These are phyloP conservation scores for Eupithecia dodoneata DNA, from an alignment of 2,888 invertebrate species.

Conservation along the genomic window DNA sequence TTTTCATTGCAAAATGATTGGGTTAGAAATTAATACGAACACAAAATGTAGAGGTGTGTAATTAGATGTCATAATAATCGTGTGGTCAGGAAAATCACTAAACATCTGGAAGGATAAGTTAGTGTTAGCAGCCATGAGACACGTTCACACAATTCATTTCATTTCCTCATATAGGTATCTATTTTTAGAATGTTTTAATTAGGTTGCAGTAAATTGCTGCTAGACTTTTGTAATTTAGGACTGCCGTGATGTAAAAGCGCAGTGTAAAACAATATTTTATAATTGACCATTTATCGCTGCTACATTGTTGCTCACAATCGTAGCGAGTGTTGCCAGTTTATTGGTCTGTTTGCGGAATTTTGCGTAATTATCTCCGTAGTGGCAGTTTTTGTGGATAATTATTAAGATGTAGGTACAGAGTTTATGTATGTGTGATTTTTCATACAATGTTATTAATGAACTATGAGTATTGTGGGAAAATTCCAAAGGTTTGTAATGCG, in stretches of 20 bases:
- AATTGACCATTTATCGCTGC: conserved; percentile 43
- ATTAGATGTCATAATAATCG: background rate
- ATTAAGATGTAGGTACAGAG: conserved; percentile 58
- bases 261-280: conserved; percentile 42
- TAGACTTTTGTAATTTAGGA: background rate
- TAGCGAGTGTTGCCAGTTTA: conserved; percentile 54
- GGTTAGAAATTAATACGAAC: background rate
- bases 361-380: conserved; percentile 76
- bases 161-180: conserved; percentile 29
- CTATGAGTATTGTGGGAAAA: conserved; percentile 53
- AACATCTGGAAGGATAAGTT: background rate
- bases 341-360: conserved; percentile 74
- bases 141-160: background rate
- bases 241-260: conserved; percentile 17
- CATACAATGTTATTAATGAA: conserved; percentile 71
- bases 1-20: background rate
- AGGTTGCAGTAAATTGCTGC: conserved; percentile 29
- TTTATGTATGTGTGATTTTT: conserved; percentile 63
- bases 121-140: background rate
- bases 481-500: conserved; percentile 41
- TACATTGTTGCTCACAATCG: conserved; percentile 67
- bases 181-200: conserved; percentile 35
- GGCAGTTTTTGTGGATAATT: conserved; percentile 74
- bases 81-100: background rate
- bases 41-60: background rate